Percentiles rank a stretch among this genome's conserved stretches.
Conservation (phyloP, 2,797 vertebrate species). For the Glyptemys insculpta region DNA sequence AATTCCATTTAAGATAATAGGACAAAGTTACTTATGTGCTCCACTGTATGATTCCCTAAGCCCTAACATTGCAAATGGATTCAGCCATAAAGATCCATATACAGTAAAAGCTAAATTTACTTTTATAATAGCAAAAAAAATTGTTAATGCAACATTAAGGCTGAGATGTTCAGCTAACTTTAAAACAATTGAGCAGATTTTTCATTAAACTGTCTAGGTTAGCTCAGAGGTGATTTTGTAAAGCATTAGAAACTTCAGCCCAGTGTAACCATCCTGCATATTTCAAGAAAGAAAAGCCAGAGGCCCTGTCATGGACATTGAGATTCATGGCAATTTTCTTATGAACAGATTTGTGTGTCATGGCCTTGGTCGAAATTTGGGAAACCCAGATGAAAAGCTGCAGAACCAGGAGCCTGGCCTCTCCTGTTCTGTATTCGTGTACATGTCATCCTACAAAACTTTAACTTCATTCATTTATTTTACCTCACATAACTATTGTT, state of each 20-base stretch:
- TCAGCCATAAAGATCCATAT: neutral
- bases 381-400: neutral
- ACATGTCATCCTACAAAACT: neutral
- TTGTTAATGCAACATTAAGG: neutral
- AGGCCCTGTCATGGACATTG: neutral
- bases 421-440: neutral
- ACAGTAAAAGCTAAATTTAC: neutral
- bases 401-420: neutral
- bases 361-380: neutral
- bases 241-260: neutral
- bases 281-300: constrained; percentile 1
- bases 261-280: constrained; percentile 2
- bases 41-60: neutral
- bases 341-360: neutral
- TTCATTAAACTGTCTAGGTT: neutral
- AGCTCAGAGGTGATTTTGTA: neutral
- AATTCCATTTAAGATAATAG: neutral
- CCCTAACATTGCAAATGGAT: neutral
- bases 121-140: neutral
- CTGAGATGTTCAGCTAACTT: neutral
- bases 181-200: constrained; percentile 9
- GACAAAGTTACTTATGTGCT: neutral
- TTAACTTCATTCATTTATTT: neutral
- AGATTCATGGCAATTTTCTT: neutral
- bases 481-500: neutral